Evolutionary conservation across 2,797 vertebrate species (phyloP).

Genomic region (Schizothorax lantsangensis): DNA sequence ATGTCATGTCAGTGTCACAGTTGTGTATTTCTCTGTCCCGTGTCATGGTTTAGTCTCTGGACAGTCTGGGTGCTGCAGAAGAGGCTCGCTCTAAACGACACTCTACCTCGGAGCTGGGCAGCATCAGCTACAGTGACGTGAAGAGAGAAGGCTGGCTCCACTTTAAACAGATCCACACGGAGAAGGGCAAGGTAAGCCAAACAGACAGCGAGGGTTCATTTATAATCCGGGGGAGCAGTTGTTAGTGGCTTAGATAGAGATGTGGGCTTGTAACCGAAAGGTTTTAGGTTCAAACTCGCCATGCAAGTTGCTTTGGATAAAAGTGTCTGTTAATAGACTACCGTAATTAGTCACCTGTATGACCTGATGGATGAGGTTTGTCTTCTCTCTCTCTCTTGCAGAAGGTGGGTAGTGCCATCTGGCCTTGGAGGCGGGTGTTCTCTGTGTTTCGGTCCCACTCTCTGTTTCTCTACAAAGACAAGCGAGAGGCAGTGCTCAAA

Average conservation of each 20-base stretch:
- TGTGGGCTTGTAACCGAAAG: neutral
- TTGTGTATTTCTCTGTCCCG: constrained; percentile 29
- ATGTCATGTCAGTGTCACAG: constrained; percentile 10
- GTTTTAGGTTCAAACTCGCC: neutral
- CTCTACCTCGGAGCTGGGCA: constrained; percentile 94
- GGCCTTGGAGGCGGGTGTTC: constrained; percentile 95
- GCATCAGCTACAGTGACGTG: constrained; percentile 87
- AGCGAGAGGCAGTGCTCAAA: constrained; percentile 88
- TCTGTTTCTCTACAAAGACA: constrained; percentile 96
- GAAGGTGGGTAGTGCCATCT: constrained; percentile 95
- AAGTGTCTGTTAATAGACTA: neutral
- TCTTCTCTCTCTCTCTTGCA: constrained; percentile 64
- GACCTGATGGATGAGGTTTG: neutral
- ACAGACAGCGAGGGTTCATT: constrained; percentile 1
- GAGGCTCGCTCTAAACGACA: constrained; percentile 92
- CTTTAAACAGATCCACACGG: constrained; percentile 96
- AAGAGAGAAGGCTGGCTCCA: constrained; percentile 95
- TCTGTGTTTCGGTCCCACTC: constrained; percentile 90
- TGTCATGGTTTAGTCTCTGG: constrained; percentile 83
- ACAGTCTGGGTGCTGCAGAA: constrained; percentile 88
- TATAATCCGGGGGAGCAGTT: neutral
- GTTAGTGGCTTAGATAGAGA: neutral
- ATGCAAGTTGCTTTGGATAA: neutral
- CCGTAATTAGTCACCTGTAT: neutral
- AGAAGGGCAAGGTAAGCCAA: constrained; percentile 92